Conservation (phyloP, 2,113 vertebrate species). For the Brachionichthys hirsutus region DNA sequence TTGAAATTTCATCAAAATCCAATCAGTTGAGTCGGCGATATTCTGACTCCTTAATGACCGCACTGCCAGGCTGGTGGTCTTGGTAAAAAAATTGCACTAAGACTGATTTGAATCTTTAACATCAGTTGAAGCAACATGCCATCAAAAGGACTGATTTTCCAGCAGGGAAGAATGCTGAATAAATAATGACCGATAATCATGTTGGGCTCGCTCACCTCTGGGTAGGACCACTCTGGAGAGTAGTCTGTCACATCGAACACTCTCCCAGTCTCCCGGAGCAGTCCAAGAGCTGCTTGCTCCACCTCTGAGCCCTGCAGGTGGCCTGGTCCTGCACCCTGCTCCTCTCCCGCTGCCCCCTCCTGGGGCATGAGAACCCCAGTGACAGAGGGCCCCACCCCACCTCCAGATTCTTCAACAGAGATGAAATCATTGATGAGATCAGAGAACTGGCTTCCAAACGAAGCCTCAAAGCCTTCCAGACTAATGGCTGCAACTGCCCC, state of each 20-base stretch:
- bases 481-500: constrained; percentile 82
- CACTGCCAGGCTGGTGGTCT: constrained; percentile 33
- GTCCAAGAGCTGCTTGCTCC: constrained; percentile 87
- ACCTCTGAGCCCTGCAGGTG: constrained; percentile 77
- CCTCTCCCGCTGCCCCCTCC: constrained; percentile 74
- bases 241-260: constrained; percentile 98
- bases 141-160: constrained; percentile 51
- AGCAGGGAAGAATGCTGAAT: constrained; percentile 55
- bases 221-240: constrained; percentile 98
- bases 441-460: constrained; percentile 98
- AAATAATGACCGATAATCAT: constrained; percentile 57
- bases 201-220: constrained; percentile 85
- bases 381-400: constrained; percentile 68
- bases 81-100: constrained; percentile 30
- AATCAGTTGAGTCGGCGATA: constrained; percentile 51
- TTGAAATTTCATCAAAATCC: constrained; percentile 64
- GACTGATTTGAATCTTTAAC: constrained; percentile 45
- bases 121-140: constrained; percentile 18
- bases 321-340: constrained; percentile 74
- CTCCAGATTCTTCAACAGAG: constrained; percentile 89
- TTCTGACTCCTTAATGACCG: constrained; percentile 46
- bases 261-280: constrained; percentile 92
- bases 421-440: constrained; percentile 99
- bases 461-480: constrained; percentile 97
- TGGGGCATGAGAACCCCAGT: constrained; percentile 70